Conservation (phyloP, 2,113 vertebrate genomes). For the Seriola rivoliana region DNA sequence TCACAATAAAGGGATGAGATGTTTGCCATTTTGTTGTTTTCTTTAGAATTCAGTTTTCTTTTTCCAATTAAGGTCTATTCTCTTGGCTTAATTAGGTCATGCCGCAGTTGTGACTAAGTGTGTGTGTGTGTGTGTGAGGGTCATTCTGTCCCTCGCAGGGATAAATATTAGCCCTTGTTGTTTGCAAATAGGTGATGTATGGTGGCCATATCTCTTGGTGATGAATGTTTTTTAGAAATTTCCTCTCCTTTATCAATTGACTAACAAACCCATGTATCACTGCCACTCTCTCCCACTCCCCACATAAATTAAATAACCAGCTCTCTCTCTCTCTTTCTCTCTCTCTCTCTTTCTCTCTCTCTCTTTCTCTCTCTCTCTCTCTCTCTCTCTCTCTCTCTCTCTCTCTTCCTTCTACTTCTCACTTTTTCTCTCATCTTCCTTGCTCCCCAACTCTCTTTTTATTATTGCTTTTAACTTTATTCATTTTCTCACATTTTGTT, state of each 20-base stretch:
- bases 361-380: slow-evolving; percentile 81
- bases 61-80: slow-evolving; percentile 78
- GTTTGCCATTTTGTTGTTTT: slow-evolving; percentile 48
- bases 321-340: slow-evolving; percentile 85
- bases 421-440: slow-evolving; percentile 53
- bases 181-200: slow-evolving; percentile 96
- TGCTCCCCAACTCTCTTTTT: slow-evolving; percentile 46
- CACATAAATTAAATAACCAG: slow-evolving; percentile 94
- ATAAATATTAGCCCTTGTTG: slow-evolving; percentile 89
- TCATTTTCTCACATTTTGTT: slow-evolving; percentile 51
- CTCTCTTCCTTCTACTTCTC: slow-evolving; percentile 72
- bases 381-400: slow-evolving; percentile 85
- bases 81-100: slow-evolving; percentile 81
- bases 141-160: slow-evolving; percentile 86
- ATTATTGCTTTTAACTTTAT: slow-evolving; percentile 68
- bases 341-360: slow-evolving; percentile 86
- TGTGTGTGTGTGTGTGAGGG: slow-evolving; percentile 59
- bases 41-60: slow-evolving; percentile 35
- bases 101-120: slow-evolving; percentile 29
- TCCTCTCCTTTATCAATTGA: slow-evolving; percentile 99
- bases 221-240: slow-evolving; percentile 98
- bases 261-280: slow-evolving; percentile 98
- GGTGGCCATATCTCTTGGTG: slow-evolving; percentile 91
- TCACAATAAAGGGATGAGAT: slow-evolving; percentile 53
- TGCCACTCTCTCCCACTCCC: slow-evolving; percentile 92